Conservation (phyloP, 2,113 vertebrate species). For the Galbula dea region DNA sequence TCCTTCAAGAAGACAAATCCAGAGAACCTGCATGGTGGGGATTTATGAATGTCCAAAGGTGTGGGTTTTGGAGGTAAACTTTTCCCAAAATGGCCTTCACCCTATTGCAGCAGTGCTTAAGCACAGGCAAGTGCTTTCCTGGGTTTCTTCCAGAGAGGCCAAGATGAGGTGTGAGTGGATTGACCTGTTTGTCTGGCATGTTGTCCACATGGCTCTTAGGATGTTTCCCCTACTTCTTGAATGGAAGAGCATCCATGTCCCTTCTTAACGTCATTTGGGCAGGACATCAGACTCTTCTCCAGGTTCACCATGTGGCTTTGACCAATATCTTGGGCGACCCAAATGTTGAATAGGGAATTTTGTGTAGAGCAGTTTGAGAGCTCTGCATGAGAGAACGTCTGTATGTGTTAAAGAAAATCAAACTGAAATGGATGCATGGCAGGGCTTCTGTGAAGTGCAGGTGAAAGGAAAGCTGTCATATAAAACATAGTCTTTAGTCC, state of each 20-base stretch:
- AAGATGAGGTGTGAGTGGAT: background rate
- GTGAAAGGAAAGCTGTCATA: background rate
- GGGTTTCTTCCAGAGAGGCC: background rate
- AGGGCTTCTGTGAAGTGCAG: background rate
- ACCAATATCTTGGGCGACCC: background rate
- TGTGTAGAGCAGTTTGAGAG: background rate
- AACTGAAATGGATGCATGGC: background rate
- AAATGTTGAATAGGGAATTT: background rate
- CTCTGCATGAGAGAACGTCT: background rate
- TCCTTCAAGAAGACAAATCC: background rate
- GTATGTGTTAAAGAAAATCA: background rate
- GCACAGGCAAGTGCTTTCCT: background rate
- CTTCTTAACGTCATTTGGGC: background rate
- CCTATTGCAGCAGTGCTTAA: background rate
- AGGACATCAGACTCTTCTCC: background rate
- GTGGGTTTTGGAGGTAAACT: background rate
- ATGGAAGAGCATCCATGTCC: background rate
- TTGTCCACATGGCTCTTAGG: background rate
- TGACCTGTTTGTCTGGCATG: background rate
- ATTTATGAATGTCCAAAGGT: background rate
- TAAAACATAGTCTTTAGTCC: background rate
- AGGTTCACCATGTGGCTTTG: background rate
- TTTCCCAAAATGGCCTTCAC: background rate
- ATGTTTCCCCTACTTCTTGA: background rate
- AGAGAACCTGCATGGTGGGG: rapidly evolving